Evolutionary conservation across 2,888 invertebrate genomes (phyloP).

Genomic region (Pseudoips prasinana): DNA sequence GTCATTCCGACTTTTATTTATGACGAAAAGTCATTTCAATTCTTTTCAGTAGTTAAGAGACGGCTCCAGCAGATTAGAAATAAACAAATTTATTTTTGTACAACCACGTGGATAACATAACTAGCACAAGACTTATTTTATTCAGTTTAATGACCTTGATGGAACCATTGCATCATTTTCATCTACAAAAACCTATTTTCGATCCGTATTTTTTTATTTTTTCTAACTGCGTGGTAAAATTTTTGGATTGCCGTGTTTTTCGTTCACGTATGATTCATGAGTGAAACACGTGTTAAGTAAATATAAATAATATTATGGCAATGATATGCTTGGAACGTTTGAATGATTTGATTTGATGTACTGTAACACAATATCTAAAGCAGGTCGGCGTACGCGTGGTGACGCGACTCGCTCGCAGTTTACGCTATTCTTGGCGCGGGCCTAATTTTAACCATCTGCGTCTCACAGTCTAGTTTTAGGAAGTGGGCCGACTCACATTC

Average conservation of each 20-base stretch:
- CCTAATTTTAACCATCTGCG: slow-evolving; percentile 82
- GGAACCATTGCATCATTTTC: too few relatives aligned
- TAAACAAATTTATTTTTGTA: slow-evolving; percentile 40
- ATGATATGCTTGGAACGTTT: slow-evolving; percentile 3
- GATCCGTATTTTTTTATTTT: too few relatives aligned
- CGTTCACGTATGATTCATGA: too few relatives aligned
- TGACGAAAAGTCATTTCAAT: not conserved
- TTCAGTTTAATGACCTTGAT: too few relatives aligned
- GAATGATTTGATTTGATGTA: slow-evolving; percentile 41
- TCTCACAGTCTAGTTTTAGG: slow-evolving; percentile 78
- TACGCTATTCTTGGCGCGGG: slow-evolving; percentile 75
- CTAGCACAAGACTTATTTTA: too few relatives aligned
- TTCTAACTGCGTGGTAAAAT: too few relatives aligned
- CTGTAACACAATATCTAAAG: slow-evolving; percentile 75
- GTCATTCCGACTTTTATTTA: slow-evolving; percentile 28
- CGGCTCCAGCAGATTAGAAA: slow-evolving; percentile 20
- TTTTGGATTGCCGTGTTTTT: too few relatives aligned
- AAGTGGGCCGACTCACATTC: slow-evolving; percentile 72
- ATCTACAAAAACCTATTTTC: too few relatives aligned
- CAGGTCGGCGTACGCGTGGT: slow-evolving; percentile 54
- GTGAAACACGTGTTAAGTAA: too few relatives aligned
- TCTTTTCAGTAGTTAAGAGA: slow-evolving; percentile 3
- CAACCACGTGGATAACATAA: slow-evolving; percentile 28
- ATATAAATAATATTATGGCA: too few relatives aligned
- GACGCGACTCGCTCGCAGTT: slow-evolving; percentile 68